A percentile compares a stretch with the other conserved stretches of the same genome.
Conservation (phyloP, 2,113 vertebrate genomes). For the Stercorarius parasiticus region DNA sequence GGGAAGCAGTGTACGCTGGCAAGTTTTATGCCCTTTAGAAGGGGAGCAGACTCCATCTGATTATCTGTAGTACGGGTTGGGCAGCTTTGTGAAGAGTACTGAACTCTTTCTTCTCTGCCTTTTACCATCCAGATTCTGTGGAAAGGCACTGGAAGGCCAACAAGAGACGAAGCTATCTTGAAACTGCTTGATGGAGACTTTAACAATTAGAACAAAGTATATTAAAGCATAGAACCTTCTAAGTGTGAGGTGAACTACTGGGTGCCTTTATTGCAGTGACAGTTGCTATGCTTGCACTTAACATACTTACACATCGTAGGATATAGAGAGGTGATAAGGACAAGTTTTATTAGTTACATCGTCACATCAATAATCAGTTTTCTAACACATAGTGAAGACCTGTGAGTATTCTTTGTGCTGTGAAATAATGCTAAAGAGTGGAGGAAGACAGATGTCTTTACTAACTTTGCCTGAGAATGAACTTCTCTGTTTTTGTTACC, state of each 20-base stretch:
- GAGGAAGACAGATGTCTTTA: not conserved
- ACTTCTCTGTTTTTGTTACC: conserved; percentile 15
- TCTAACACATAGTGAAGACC: not conserved
- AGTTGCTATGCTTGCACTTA: not conserved
- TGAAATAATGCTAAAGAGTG: not conserved
- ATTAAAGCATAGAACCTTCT: not conserved
- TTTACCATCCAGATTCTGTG: not conserved
- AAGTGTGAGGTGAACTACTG: not conserved
- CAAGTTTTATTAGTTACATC: not conserved
- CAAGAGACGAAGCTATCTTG: not conserved
- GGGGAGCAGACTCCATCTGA: not conserved
- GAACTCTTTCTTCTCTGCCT: not conserved
- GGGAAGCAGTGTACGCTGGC: not conserved
- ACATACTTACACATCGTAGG: not conserved
- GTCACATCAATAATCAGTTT: not conserved
- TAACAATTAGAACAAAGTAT: not conserved
- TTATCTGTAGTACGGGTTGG: not conserved
- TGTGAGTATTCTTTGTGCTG: not conserved
- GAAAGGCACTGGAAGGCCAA: not conserved
- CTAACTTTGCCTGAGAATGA: not conserved
- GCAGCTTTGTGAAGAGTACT: not conserved
- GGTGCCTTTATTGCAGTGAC: not conserved
- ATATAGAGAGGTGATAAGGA: not conserved
- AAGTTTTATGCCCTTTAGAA: not conserved
- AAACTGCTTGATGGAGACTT: not conserved